phyloP scores from a whole-genome alignment of 2,113 vertebrate species.

The Oncorhynchus clarkii region DNA sequence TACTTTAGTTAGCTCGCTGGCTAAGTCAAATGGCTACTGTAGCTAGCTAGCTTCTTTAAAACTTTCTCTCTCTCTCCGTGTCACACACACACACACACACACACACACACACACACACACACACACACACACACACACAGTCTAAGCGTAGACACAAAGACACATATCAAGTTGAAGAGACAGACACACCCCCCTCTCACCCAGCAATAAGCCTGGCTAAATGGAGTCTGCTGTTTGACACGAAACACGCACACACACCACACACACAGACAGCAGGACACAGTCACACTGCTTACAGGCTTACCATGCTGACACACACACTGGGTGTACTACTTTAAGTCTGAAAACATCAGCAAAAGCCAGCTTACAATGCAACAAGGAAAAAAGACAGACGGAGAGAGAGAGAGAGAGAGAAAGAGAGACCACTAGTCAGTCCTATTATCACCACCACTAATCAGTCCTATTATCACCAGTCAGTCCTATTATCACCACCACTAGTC shows the following conservation, averaged over 20 bases:
- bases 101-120: too few species aligned
- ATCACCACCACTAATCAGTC: too few species aligned
- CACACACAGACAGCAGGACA: constrained; percentile 43
- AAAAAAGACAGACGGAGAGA: not conserved
- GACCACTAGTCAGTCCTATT: too few species aligned
- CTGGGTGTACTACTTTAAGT: not conserved
- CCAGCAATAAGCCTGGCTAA: constrained; percentile 47
- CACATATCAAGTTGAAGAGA: constrained; percentile 3
- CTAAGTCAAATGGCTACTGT: too few species aligned
- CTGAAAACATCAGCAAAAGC: constrained; percentile 32
- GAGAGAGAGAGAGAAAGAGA: constrained; percentile 10
- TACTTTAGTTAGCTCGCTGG: too few species aligned
- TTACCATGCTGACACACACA: constrained; percentile 23
- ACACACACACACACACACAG: not conserved
- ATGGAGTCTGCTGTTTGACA: constrained; percentile 45
- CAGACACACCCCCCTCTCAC: constrained; percentile 13
- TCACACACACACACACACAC: too few species aligned
- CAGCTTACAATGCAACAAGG: constrained; percentile 18
- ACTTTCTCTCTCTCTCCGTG: too few species aligned
- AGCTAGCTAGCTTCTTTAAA: too few species aligned
- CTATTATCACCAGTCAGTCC: too few species aligned
- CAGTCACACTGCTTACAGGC: constrained; percentile 45
- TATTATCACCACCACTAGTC: too few species aligned
- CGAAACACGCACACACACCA: constrained; percentile 32
- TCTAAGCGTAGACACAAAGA: not conserved